A percentile compares a stretch with the other conserved stretches of the same genome.
Evolutionary conservation across 2,888 invertebrate genomes (phyloP).

Genomic region (Rhingia rostrata): DNA sequence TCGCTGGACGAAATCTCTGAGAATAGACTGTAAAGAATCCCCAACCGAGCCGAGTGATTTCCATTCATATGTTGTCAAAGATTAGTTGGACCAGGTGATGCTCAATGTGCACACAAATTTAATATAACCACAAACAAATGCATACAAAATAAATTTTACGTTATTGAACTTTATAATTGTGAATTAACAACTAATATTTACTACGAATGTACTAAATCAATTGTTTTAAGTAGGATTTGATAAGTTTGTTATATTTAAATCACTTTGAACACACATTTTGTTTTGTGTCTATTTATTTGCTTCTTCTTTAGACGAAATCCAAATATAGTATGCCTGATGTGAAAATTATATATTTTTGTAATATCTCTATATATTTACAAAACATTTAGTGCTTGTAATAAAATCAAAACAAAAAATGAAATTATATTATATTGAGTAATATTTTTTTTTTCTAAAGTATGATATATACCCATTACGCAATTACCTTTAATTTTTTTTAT

Average conservation of each 20-base stretch:
- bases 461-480: conserved; percentile 26
- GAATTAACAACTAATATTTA: conserved; percentile 11
- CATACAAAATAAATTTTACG: not conserved
- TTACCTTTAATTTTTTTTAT: conserved; percentile 44
- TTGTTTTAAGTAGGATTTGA: conserved; percentile 6
- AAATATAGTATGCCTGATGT: conserved; percentile 44
- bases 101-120: conserved; percentile 13
- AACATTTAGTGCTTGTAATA: conserved; percentile 22
- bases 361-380: conserved; percentile 42
- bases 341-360: conserved; percentile 45
- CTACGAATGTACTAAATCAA: conserved; percentile 18
- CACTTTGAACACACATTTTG: conserved; percentile 19
- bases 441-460: conserved; percentile 32
- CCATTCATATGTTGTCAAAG: conserved; percentile 1
- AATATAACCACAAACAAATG: conserved; percentile 13
- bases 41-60: not conserved
- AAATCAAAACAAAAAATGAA: conserved; percentile 29
- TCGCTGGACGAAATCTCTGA: not conserved
- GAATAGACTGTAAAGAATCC: not conserved
- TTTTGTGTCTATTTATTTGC: conserved; percentile 21
- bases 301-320: conserved; percentile 38
- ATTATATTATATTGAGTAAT: conserved; percentile 26
- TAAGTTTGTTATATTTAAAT: conserved; percentile 21
- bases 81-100: not conserved
- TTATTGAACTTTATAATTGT: conserved; percentile 26